Base-by-base conservation (phyloP, 2,113 vertebrate genomes). In the Colius striatus region DNA sequence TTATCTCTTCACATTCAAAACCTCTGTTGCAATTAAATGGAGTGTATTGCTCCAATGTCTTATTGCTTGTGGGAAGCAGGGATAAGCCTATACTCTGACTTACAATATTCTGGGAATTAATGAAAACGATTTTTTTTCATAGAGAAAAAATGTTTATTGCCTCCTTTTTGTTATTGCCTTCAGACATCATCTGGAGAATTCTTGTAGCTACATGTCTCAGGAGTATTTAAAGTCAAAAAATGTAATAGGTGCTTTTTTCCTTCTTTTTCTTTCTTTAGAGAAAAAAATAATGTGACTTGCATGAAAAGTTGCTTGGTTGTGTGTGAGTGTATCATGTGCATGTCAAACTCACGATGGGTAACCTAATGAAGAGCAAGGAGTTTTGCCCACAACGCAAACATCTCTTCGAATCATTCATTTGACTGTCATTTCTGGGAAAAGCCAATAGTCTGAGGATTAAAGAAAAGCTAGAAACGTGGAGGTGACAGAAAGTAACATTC, bases 181-280 rank as follows among this genome's bases (percentile, higher is more conserved):
- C 41, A 36, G 77, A 19, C 58, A 72, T 75, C 48, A 54, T 75
- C 84, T 75, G 15, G 25, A 92, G 77, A 87, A 89, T 72, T 57
- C 48, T 82, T 84, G 58, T 82, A 94, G 23, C 73, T 78, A 41
- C n/a, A 29, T 29, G 50, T 89, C 74, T 92, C 76, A 77, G 41
- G 72, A 92, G 80, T 92, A 78, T 89, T 93, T 94, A 78, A 87
- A 95, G 50, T 22, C 80, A 88, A 89, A 79, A 62, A 29, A 70
- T 66, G 34, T 27, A 88, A 74, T 21, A 72, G 12, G 4, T 10
- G 58, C 13, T 61, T 72, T 87, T 73, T 67, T 38, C 19, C 10
- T 20, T 61, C 72, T 5, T 61, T 81, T 87, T 71, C 51, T 62
- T 75, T 47, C 25, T 19, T 70, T 79, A 16, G 38, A 72, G 55